A percentile compares a stretch with the other conserved stretches of the same genome.
These are phyloP conservation scores for Mystacornis crossleyi DNA, from an alignment of 2,113 vertebrate genomes.

Conservation along the genomic window DNA sequence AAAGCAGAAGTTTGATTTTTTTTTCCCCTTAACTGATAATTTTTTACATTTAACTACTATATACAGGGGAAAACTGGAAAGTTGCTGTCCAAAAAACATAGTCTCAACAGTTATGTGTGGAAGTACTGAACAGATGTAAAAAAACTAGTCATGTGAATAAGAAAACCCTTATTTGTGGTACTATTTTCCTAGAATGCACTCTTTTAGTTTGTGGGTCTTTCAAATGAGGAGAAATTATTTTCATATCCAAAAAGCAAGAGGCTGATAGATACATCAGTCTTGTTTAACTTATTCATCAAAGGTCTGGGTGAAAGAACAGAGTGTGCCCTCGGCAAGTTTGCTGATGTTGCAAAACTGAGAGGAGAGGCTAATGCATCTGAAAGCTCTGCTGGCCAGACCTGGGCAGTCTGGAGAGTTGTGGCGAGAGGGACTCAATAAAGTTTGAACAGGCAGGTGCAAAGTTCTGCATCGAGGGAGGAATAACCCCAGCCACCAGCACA, in stretches of 20 bases:
- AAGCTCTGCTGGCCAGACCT: background rate
- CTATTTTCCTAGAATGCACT: constrained; percentile 11
- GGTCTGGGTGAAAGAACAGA: background rate
- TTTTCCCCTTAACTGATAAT: constrained; percentile 18
- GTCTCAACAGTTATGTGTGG: background rate
- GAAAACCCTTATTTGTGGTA: constrained; percentile 30
- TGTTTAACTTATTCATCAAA: background rate
- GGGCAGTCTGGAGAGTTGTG: background rate
- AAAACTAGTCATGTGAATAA: background rate
- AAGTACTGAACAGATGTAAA: constrained; percentile 22
- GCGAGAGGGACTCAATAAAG: background rate
- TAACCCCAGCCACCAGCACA: background rate
- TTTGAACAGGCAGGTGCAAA: background rate
- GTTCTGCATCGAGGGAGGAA: background rate
- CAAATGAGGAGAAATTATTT: background rate
- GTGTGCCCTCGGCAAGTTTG: background rate
- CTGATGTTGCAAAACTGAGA: background rate
- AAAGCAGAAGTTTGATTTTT: constrained; percentile 26
- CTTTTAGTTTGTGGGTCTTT: background rate
- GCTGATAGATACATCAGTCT: background rate
- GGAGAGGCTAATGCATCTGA: background rate
- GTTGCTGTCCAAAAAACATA: constrained; percentile 35
- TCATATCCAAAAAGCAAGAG: background rate
- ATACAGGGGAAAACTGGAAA: constrained; percentile 5
- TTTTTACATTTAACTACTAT: constrained; percentile 66